Evolutionary conservation across 92 coral and sea anemone species (phyloP).

Genomic region (Pocillopora meandrina): DNA sequence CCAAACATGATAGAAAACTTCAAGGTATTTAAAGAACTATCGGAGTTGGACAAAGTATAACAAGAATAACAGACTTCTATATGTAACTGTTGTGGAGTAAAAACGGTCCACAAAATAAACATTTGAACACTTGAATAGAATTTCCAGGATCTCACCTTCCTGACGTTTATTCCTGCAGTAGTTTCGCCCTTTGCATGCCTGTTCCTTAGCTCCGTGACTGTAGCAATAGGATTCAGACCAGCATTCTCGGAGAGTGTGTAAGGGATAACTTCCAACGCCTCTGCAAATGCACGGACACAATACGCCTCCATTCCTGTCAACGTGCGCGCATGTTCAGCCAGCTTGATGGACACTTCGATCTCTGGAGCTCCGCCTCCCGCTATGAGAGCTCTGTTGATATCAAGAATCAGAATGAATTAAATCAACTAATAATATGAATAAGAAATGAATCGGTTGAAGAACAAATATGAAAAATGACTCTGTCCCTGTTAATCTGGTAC

Average conservation of each 20-base stretch:
- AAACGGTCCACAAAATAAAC: neutral
- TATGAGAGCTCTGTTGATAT: slow-evolving; percentile 75
- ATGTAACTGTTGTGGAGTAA: neutral
- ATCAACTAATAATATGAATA: neutral
- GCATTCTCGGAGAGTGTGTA: slow-evolving; percentile 97
- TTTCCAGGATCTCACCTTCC: slow-evolving; percentile 64
- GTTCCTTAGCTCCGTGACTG: slow-evolving; percentile 94
- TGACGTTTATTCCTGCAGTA: slow-evolving; percentile 93
- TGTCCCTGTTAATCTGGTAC: no score
- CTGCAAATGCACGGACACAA: slow-evolving; percentile 94
- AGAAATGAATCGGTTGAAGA: neutral
- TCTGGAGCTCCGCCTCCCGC: slow-evolving; percentile 99
- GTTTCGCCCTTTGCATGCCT: slow-evolving; percentile 94
- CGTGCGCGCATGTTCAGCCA: slow-evolving; percentile 87
- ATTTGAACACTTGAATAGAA: no score
- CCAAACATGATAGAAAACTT: no score
- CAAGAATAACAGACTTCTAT: no score
- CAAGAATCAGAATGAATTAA: neutral
- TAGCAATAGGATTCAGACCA: slow-evolving; percentile 93
- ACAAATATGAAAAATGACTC: neutral
- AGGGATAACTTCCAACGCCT: slow-evolving; percentile 91
- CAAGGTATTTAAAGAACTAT: no score
- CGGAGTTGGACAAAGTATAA: no score
- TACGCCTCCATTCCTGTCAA: slow-evolving; percentile 95
- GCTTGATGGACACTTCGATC: slow-evolving; percentile 87